Conservation (phyloP, 2,797 vertebrate genomes). For the Poecilia velifera region DNA sequence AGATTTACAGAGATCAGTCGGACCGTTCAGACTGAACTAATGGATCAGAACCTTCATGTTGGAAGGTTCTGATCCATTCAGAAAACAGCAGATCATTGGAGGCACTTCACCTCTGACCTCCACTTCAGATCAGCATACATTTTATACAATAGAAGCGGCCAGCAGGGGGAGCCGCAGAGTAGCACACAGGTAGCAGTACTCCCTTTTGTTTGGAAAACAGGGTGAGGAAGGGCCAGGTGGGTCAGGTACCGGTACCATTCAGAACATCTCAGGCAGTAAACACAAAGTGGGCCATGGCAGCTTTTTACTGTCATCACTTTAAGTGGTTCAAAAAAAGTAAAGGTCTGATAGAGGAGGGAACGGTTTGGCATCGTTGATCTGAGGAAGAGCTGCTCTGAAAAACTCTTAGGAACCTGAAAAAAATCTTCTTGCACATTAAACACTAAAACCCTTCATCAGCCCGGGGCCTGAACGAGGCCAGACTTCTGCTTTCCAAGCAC, state of each 20-base stretch:
- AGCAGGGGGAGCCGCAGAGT: neutral
- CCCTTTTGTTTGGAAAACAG: slow-evolving; percentile 1
- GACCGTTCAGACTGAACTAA: neutral
- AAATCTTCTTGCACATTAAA: too few species aligned
- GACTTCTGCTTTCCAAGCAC: slow-evolving; percentile 8
- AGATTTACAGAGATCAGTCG: neutral
- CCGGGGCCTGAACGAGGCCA: neutral
- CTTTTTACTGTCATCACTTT: neutral
- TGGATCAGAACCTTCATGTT: neutral
- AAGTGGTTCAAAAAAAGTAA: neutral
- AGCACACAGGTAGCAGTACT: neutral
- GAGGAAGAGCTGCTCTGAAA: too few species aligned
- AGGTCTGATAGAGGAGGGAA: neutral
- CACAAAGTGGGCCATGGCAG: neutral
- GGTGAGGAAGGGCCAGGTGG: neutral
- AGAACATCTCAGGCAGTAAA: neutral
- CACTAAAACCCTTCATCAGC: too few species aligned
- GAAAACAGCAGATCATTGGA: neutral
- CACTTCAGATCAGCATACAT: neutral
- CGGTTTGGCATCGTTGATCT: neutral
- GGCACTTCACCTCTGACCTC: neutral
- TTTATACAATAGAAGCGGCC: neutral
- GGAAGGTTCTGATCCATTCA: too few species aligned
- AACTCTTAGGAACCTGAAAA: too few species aligned
- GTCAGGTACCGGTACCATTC: slow-evolving; percentile 26